A percentile compares a stretch with the other conserved stretches of the same genome.
Evolutionary conservation across 2,888 invertebrate genomes (phyloP).

Genomic region (Eristalinus sepulchralis): DNA sequence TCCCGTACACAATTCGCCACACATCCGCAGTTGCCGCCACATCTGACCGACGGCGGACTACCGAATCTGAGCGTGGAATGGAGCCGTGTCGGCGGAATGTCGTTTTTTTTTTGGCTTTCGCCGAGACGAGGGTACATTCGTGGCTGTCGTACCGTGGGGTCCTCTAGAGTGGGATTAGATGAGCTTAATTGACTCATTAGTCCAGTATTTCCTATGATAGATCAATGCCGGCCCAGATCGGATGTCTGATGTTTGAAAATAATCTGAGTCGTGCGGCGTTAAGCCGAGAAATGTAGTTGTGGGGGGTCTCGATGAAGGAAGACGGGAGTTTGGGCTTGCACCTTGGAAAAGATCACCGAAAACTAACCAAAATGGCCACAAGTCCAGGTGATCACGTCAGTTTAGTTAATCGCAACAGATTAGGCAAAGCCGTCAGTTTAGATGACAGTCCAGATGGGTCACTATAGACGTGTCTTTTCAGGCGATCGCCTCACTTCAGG

Average conservation of each 20-base stretch:
- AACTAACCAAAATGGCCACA: no score
- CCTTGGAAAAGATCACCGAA: no score
- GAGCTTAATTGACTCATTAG: slow-evolving; percentile 27
- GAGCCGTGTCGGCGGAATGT: background rate
- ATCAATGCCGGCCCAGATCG: background rate
- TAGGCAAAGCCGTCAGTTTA: no score
- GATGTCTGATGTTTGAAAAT: background rate
- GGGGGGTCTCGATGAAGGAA: no score
- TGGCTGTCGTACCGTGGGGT: background rate
- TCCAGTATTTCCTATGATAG: background rate
- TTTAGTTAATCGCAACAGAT: no score
- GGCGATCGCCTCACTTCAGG: no score
- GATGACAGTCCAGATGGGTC: no score
- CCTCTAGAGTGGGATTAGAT: slow-evolving; percentile 4
- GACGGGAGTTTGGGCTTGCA: no score
- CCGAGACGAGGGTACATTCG: background rate
- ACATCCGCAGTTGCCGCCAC: background rate
- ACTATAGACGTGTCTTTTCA: no score
- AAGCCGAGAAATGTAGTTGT: background rate
- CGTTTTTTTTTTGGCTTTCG: background rate
- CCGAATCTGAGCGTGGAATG: background rate
- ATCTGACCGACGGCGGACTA: background rate
- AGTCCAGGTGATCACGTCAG: no score
- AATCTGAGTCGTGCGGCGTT: background rate
- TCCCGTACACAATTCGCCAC: slow-evolving; percentile 8